Percentiles rank a stretch among this genome's conserved stretches.
Conservation (phyloP, 2,797 vertebrate genomes). For the Lagorchestes hirsutus region DNA sequence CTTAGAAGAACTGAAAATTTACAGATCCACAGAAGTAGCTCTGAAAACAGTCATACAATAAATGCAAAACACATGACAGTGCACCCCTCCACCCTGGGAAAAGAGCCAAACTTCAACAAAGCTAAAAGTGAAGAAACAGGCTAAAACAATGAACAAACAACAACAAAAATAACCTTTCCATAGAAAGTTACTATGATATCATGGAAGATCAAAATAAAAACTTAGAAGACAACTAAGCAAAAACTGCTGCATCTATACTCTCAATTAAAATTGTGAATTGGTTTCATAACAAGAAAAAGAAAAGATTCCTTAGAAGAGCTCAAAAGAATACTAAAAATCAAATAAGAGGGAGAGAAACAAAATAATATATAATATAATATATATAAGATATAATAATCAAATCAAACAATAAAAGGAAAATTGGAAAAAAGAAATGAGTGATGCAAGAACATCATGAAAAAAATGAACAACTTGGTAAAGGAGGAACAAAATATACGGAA, state of each 20-base stretch:
- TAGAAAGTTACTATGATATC: neutral
- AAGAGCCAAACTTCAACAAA: neutral
- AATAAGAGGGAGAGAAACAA: neutral
- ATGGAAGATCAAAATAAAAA: neutral
- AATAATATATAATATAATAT: neutral
- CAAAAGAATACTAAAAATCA: neutral
- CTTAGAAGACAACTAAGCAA: neutral
- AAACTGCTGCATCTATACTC: neutral
- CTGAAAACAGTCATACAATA: neutral
- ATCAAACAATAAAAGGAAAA: neutral
- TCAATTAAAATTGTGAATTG: neutral
- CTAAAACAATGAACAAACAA: no score
- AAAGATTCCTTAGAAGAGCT: neutral
- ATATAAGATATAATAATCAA: neutral
- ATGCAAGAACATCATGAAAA: neutral
- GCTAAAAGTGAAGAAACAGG: neutral
- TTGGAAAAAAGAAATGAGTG: neutral
- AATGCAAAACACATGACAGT: neutral
- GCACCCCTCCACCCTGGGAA: neutral
- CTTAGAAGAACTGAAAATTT: neutral
- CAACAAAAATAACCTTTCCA: neutral
- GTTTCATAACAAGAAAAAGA: neutral
- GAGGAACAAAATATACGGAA: neutral
- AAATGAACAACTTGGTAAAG: neutral
- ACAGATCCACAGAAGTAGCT: neutral